These are phyloP conservation scores for Lasioglossum calceatum DNA, from an alignment of 2,888 invertebrate genomes.

Conservation along the genomic window DNA sequence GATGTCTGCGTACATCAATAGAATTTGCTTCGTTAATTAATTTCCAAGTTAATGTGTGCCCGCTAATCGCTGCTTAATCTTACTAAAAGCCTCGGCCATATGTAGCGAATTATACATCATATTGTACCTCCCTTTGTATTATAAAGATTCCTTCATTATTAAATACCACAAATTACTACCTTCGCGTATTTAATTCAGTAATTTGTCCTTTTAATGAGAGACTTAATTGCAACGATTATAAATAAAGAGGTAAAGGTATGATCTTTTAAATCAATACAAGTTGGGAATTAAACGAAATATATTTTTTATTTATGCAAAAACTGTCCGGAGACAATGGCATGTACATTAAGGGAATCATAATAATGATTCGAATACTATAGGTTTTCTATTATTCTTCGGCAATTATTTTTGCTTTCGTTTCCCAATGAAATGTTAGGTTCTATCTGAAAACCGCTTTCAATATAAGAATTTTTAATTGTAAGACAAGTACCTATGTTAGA, in stretches of 20 bases:
- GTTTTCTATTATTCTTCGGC: too few species aligned
- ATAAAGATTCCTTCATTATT: not conserved
- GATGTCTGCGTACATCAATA: conserved; percentile 20
- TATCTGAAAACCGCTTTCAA: too few species aligned
- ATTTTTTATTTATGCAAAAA: not conserved
- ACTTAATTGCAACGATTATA: not conserved
- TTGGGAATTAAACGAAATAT: not conserved
- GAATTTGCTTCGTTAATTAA: conserved; percentile 58
- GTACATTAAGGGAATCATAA: not conserved
- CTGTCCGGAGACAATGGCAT: not conserved
- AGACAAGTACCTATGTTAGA: too few species aligned
- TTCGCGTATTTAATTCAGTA: not conserved
- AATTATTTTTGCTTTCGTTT: too few species aligned
- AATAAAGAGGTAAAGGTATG: not conserved
- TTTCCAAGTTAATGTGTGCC: conserved; percentile 51
- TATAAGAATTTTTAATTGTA: too few species aligned
- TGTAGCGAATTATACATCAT: not conserved
- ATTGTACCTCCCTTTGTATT: not conserved
- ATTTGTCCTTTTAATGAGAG: not conserved
- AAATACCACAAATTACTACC: not conserved
- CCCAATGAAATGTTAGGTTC: too few species aligned
- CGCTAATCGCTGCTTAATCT: conserved; percentile 49
- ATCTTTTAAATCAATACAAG: not conserved
- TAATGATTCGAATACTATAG: too few species aligned
- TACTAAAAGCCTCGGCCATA: conserved; percentile 38